A percentile compares a stretch with the other conserved stretches of the same genome.
These are phyloP conservation scores for Ursus arctos DNA, from an alignment of 2,113 vertebrate genomes.

Conservation along the genomic window DNA sequence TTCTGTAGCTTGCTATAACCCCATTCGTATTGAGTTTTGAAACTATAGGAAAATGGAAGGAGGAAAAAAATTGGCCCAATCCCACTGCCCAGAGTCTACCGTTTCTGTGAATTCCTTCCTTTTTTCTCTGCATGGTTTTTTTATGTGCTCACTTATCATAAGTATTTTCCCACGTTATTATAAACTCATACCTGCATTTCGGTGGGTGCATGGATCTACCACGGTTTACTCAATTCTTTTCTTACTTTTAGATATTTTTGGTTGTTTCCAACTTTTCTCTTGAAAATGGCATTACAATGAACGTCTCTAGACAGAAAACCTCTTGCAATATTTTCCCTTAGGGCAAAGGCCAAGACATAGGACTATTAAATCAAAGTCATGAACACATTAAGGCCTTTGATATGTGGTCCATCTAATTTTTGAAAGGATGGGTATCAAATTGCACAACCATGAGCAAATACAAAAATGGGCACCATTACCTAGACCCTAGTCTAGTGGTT, in stretches of 20 bases:
- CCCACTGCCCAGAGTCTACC: background rate
- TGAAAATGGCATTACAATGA: background rate
- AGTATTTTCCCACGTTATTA: background rate
- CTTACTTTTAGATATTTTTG: background rate
- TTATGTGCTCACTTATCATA: background rate
- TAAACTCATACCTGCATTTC: background rate
- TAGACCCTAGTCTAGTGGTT: background rate
- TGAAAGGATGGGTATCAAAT: background rate
- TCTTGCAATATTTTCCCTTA: background rate
- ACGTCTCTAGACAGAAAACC: background rate
- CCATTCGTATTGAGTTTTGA: background rate
- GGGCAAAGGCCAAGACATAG: background rate
- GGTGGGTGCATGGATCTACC: background rate
- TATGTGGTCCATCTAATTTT: background rate
- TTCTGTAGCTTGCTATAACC: background rate
- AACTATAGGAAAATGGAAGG: background rate
- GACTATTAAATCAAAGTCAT: background rate
- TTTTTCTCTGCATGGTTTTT: background rate
- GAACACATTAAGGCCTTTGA: background rate
- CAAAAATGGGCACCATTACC: background rate
- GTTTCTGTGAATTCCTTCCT: slow-evolving; percentile 5
- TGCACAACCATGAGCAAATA: background rate
- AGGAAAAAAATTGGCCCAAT: background rate
- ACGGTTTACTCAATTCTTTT: background rate
- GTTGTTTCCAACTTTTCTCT: background rate